Evolutionary conservation across 2,888 invertebrate genomes (phyloP), one percentile per base, ranked within the genome.

Genomic region (Papilio elwesi): DNA sequence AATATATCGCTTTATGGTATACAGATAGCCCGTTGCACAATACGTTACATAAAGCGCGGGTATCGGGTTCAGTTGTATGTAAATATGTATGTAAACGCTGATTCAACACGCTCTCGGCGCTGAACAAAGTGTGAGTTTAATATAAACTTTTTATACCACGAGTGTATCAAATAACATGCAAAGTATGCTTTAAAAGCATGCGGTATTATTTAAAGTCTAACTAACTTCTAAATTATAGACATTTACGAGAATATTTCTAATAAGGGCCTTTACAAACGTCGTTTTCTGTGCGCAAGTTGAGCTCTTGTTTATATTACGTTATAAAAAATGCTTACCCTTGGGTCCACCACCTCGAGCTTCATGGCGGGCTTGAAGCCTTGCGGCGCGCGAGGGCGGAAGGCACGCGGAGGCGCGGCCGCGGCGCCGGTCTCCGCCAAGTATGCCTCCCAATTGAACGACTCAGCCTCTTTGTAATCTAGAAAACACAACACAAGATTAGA

Each of bases 311-410:
- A n/a, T n/a, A n/a, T n/a, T n/a, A n/a, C n/a, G n/a, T n/a, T n/a
- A n/a, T n/a, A n/a, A 26, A 26, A 26, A 10, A 6, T 26, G 74
- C 87, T 85, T 65, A 94, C 96, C 82, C 96, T 94, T 80, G 95
- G 96, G 84, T 98, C 98, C 0, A 98, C 98, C 13, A 96, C 97
- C 90, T 98, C 98, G 3, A 98, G 90, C 85, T 97, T 97, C 97
- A 98, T 98, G 49, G 97, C 97, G 11, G 95, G 90, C 82, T 96
- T 96, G 88, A 98, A 98, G 4, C 96, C 96, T 76, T 96, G 95
- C 8, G 97, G 96, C 15, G 96, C 94, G 43, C 97, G 95, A 76
- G 97, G 96, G 82, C 96, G 96, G 89, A 99, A 98, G 9, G 98
- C 96, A 75, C 97, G 94, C 0, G 96, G 95, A 4, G 98, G 97